Evolutionary conservation across 2,888 invertebrate species (phyloP).

Genomic region (Myathropa florea): DNA sequence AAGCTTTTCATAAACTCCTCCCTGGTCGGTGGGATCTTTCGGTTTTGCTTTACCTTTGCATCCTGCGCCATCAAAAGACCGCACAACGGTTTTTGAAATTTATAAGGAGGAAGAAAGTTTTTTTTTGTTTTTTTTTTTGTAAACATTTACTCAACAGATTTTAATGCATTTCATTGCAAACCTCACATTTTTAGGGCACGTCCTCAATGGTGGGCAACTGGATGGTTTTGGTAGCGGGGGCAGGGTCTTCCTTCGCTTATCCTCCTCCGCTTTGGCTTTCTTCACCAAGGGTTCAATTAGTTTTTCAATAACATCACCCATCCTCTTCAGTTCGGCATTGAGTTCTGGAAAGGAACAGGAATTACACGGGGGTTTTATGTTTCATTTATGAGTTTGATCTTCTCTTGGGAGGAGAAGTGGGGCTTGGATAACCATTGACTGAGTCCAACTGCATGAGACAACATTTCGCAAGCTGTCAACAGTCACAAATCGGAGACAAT

Average conservation of each 20-base stretch:
- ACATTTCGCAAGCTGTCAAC: no score
- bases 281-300: constrained; percentile 77
- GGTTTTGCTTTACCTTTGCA: constrained; percentile 29
- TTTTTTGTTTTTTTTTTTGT: neutral
- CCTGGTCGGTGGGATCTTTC: constrained; percentile 64
- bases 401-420: no score
- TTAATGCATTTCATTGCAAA: constrained; percentile 23
- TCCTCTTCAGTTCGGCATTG: constrained; percentile 75
- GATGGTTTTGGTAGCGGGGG: constrained; percentile 34
- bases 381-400: no score
- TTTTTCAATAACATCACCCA: constrained; percentile 78
- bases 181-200: constrained; percentile 49
- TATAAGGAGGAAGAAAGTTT: neutral
- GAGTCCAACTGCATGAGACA: no score
- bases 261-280: constrained; percentile 54
- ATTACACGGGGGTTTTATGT: neutral
- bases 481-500: no score
- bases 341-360: constrained; percentile 57
- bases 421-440: no score
- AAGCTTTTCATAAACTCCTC: constrained; percentile 76
- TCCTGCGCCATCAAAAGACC: constrained; percentile 18
- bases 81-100: constrained; percentile 7
- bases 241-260: neutral
- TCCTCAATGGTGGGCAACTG: constrained; percentile 56
- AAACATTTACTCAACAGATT: neutral